Evolutionary conservation across 35 echinoderm and acorn worm species (phyloP).

Genomic region (Ptychodera flava): DNA sequence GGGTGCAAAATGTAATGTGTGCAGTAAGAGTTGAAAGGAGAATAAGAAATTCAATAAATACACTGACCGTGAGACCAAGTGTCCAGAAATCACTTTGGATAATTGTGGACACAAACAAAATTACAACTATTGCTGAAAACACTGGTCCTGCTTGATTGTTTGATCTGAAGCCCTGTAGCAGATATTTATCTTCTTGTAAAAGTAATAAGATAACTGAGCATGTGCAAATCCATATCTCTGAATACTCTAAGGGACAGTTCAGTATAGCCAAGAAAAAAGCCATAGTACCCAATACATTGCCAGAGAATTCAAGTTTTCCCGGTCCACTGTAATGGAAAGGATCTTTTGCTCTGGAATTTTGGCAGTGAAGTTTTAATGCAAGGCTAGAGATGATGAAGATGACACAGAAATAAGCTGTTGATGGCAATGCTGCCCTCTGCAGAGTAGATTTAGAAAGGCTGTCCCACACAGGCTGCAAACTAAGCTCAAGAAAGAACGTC

Average conservation of each 20-base stretch:
- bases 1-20: not conserved
- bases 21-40: not conserved
- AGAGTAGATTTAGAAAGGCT: not conserved
- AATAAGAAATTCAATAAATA: not conserved
- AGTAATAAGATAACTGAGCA: slow-evolving; percentile 6
- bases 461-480: not conserved
- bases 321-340: not conserved
- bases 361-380: not conserved
- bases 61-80: not conserved
- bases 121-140: not conserved
- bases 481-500: not conserved
- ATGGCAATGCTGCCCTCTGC: not conserved
- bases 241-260: slow-evolving; percentile 5
- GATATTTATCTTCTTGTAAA: not conserved
- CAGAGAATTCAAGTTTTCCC: not conserved
- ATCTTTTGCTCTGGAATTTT: not conserved
- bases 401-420: not conserved
- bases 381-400: not conserved
- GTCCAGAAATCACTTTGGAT: not conserved
- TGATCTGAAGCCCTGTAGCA: not conserved
- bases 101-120: not conserved
- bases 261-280: not conserved
- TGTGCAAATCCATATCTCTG: slow-evolving; percentile 7
- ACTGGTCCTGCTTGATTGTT: not conserved
- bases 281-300: not conserved